phyloP scores from a whole-genome alignment of 2,113 vertebrate species.

The Saimiri boliviensis region DNA sequence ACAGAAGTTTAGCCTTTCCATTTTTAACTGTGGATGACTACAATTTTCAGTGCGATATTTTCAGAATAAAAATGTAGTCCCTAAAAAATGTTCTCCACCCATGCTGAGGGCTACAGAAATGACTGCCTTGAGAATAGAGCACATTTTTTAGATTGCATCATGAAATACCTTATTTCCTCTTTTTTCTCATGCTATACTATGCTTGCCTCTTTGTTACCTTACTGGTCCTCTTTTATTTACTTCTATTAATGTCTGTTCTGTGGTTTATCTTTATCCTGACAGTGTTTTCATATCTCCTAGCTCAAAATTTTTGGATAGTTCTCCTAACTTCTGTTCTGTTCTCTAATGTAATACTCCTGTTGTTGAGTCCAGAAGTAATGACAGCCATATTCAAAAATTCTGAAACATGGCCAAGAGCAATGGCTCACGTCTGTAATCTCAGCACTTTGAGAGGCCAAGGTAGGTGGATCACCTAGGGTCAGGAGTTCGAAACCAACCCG shows the following conservation, averaged over 20 bases:
- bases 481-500: no score
- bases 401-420: background rate
- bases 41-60: slow-evolving; percentile 1
- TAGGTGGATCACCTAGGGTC: no score
- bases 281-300: background rate
- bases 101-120: background rate
- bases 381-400: background rate
- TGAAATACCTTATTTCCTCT: background rate
- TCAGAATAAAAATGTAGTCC: background rate
- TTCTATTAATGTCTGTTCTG: background rate
- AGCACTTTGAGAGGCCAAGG: no score
- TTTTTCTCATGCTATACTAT: background rate
- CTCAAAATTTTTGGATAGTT: background rate
- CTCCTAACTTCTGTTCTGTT: background rate
- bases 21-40: background rate
- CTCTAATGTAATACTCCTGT: background rate
- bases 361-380: background rate
- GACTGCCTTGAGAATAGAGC: background rate
- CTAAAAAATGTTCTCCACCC: background rate
- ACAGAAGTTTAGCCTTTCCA: background rate
- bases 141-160: background rate
- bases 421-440: background rate
- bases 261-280: background rate
- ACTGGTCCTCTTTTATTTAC: background rate
- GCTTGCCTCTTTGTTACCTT: background rate